phyloP scores from a whole-genome alignment of 1,140 invertebrate genomes.

The Phymastichus coffea region DNA sequence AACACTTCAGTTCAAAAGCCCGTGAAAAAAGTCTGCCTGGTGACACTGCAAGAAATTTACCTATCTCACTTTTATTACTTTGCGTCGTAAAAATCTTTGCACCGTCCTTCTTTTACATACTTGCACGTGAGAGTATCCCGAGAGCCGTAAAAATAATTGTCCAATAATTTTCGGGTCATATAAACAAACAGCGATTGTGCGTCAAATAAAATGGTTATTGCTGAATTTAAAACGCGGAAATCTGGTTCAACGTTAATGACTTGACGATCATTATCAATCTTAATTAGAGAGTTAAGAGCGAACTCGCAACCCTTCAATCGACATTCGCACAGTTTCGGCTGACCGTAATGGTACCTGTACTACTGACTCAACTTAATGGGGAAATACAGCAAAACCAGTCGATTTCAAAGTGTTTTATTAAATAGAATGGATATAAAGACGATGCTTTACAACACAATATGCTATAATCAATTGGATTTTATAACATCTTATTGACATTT shows the following conservation, averaged over 20 bases:
- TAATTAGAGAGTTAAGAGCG: neutral
- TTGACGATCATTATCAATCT: neutral
- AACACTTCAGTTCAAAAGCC: conserved; percentile 6
- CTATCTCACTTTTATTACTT: too few species aligned
- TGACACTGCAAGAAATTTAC: conserved; percentile 8
- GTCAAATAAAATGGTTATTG: too few species aligned
- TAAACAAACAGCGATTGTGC: too few species aligned
- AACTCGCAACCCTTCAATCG: neutral
- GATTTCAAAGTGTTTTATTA: neutral
- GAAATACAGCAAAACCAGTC: neutral
- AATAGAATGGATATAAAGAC: too few species aligned
- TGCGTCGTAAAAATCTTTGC: too few species aligned
- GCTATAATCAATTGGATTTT: too few species aligned
- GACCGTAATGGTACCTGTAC: neutral
- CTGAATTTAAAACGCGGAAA: neutral
- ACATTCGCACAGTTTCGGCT: neutral
- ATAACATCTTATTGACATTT: too few species aligned
- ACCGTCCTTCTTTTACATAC: too few species aligned
- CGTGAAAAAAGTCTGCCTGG: neutral
- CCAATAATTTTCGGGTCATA: too few species aligned
- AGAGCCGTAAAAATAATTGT: too few species aligned
- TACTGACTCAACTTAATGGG: neutral
- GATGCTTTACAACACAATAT: too few species aligned
- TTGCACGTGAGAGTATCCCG: too few species aligned
- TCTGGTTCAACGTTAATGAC: neutral